Conservation (phyloP, 2,888 invertebrate species). For the Lasiommata megera region DNA sequence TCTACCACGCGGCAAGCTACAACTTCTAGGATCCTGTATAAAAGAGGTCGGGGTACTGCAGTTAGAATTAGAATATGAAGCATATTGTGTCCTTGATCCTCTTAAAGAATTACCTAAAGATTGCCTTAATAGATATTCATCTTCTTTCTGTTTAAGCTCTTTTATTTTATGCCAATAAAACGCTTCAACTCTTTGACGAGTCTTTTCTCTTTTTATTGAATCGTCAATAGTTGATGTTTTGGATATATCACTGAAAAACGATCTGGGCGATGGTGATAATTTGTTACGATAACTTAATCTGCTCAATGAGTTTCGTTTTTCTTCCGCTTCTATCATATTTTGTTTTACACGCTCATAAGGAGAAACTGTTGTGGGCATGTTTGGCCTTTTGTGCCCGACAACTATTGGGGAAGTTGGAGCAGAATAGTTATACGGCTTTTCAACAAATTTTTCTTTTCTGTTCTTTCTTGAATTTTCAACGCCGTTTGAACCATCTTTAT, state of each 20-base stretch:
- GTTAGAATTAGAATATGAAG: slow-evolving; percentile 42
- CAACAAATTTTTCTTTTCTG: slow-evolving; percentile 28
- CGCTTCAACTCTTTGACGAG: slow-evolving; percentile 82
- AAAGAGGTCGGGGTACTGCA: slow-evolving; percentile 52
- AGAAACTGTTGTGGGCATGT: slow-evolving; percentile 68
- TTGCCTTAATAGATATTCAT: slow-evolving; percentile 69
- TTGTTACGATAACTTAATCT: slow-evolving; percentile 47
- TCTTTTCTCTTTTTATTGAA: slow-evolving; percentile 72
- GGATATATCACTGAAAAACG: slow-evolving; percentile 36
- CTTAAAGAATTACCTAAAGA: slow-evolving; percentile 45
- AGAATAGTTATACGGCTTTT: slow-evolving; percentile 67
- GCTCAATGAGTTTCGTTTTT: slow-evolving; percentile 59
- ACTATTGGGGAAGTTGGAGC: slow-evolving; percentile 71
- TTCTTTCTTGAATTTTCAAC: slow-evolving; percentile 9
- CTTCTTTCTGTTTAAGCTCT: slow-evolving; percentile 83
- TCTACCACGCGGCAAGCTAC: slow-evolving; percentile 57
- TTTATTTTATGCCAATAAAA: slow-evolving; percentile 86
- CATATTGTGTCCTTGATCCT: slow-evolving; percentile 37
- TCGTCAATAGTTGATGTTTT: slow-evolving; percentile 38
- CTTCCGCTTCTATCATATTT: slow-evolving; percentile 65
- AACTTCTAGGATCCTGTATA: slow-evolving; percentile 49
- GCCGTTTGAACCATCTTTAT: slow-evolving; percentile 42
- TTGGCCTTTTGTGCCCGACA: slow-evolving; percentile 59
- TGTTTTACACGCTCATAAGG: slow-evolving; percentile 68
- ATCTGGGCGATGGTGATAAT: slow-evolving; percentile 45